Percentiles rank a stretch among this genome's conserved stretches.
Conservation (phyloP, 2,113 vertebrate species). For the Pterocles gutturalis region DNA sequence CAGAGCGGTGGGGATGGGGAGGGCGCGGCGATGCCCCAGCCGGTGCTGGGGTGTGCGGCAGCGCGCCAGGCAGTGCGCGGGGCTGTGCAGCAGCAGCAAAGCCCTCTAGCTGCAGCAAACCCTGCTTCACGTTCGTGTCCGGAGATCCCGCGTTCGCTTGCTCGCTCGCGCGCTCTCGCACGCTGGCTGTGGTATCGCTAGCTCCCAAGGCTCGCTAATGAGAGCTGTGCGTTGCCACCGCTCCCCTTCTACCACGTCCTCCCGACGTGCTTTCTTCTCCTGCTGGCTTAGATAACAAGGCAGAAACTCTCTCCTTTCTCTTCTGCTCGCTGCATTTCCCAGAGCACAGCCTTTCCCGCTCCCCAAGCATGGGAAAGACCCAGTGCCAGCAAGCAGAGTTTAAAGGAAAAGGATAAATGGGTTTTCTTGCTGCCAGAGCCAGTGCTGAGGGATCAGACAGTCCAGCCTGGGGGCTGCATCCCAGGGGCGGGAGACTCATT, state of each 20-base stretch:
- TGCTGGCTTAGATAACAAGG: neutral
- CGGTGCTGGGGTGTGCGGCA: neutral
- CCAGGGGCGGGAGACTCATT: neutral
- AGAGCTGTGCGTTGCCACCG: neutral
- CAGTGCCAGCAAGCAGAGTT: neutral
- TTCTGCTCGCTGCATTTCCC: neutral
- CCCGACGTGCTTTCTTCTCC: neutral
- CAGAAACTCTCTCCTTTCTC: neutral
- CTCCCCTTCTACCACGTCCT: neutral
- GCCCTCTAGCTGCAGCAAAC: conserved; percentile 12
- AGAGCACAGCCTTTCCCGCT: neutral
- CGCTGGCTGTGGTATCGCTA: neutral
- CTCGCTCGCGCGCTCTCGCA: neutral
- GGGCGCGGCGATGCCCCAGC: neutral
- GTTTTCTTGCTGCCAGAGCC: neutral
- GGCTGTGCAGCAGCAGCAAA: neutral
- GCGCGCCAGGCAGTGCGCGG: neutral
- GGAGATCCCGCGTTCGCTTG: neutral
- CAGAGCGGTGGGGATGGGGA: neutral
- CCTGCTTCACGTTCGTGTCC: neutral
- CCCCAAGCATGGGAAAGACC: neutral
- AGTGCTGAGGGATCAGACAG: neutral
- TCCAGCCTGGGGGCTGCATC: neutral
- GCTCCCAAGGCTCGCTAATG: neutral
- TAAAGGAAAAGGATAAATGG: neutral